Percentiles rank a stretch among this genome's conserved stretches.
phyloP scores from a whole-genome alignment of 2,113 vertebrate species.

The Percina caprodes region DNA sequence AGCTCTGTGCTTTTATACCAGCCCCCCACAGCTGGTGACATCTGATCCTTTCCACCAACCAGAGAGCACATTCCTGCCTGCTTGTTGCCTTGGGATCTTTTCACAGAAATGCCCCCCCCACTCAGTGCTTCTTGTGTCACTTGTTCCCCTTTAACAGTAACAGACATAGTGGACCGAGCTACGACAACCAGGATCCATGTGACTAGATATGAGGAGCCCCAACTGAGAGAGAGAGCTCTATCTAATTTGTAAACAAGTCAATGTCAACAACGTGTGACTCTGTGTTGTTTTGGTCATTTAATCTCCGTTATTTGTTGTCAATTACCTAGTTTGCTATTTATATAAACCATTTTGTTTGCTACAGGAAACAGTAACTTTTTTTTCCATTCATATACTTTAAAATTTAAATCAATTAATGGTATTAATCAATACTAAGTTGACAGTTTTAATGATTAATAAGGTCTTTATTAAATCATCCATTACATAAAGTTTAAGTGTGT shows the following conservation, averaged over 20 bases:
- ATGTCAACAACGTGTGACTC: constrained; percentile 45
- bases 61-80: constrained; percentile 76
- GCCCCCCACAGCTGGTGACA: constrained; percentile 75
- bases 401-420: neutral
- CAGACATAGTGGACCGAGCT: constrained; percentile 37
- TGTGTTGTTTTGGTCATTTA: constrained; percentile 34
- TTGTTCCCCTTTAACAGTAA: constrained; percentile 56
- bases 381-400: neutral
- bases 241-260: constrained; percentile 68
- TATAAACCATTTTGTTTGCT: neutral
- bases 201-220: constrained; percentile 33
- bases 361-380: neutral
- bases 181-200: constrained; percentile 79
- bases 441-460: neutral
- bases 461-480: neutral
- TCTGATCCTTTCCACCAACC: constrained; percentile 67
- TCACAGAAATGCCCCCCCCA: constrained; percentile 76
- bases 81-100: constrained; percentile 75
- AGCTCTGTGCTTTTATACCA: constrained; percentile 79
- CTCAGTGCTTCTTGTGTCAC: constrained; percentile 63
- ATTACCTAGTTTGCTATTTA: neutral
- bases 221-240: neutral
- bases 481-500: neutral
- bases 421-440: neutral
- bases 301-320: neutral